Conservation (phyloP, 2,113 vertebrate genomes). For the Lynx canadensis region DNA sequence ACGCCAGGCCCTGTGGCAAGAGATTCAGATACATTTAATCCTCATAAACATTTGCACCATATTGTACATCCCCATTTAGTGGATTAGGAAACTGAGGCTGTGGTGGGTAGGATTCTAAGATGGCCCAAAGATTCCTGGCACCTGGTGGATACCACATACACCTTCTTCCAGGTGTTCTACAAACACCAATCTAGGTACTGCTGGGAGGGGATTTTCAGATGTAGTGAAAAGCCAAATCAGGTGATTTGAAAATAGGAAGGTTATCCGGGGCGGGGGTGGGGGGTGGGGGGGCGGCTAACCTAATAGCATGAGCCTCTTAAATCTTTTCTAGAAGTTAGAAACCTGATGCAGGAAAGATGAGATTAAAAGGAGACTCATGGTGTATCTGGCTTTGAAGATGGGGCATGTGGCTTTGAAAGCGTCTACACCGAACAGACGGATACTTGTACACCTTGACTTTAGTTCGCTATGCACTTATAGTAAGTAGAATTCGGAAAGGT, state of each 20-base stretch:
- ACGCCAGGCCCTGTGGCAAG: rapidly evolving
- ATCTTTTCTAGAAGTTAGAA: background rate
- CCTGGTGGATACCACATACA: rapidly evolving
- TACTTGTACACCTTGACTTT: background rate
- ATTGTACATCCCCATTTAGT: background rate
- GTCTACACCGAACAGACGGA: background rate
- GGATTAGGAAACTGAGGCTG: background rate
- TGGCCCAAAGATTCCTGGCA: background rate
- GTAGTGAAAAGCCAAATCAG: background rate
- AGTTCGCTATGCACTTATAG: rapidly evolving
- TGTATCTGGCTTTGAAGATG: background rate
- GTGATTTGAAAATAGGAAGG: background rate
- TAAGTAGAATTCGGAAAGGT: background rate
- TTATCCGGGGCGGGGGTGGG: background rate
- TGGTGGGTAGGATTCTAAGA: background rate
- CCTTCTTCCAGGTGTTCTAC: background rate
- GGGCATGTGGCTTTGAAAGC: background rate
- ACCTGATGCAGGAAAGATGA: too few relatives aligned
- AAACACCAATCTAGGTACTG: background rate
- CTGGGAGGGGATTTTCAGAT: background rate
- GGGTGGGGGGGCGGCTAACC: background rate
- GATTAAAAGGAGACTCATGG: background rate
- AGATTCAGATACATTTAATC: too few relatives aligned
- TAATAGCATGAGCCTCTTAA: background rate
- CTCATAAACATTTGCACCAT: background rate